Evolutionary conservation across 2,888 invertebrate species (phyloP).

Genomic region (Drosophila melanosoma): DNA sequence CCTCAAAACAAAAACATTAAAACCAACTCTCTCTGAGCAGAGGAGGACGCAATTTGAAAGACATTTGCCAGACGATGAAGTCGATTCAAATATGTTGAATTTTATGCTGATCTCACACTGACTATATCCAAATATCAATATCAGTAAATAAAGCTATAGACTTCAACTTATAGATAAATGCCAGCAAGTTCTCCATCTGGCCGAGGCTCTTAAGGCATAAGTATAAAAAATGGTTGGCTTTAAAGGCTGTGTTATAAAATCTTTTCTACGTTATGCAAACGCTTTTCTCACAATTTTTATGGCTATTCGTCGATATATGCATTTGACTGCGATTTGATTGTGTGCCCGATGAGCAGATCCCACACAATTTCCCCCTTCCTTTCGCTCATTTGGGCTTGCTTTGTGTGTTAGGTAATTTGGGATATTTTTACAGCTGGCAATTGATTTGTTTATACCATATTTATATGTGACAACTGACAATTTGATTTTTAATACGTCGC

Average conservation of each 20-base stretch:
- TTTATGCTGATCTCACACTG: not conserved
- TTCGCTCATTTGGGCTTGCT: not conserved
- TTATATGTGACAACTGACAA: conserved; percentile 34
- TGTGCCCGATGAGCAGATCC: not conserved
- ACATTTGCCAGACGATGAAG: not conserved
- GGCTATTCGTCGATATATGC: not conserved
- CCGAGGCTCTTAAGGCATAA: not conserved
- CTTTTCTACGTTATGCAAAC: not conserved
- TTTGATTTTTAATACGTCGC: conserved; percentile 32
- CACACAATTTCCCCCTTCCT: not conserved
- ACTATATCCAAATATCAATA: not conserved
- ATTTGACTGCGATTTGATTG: not conserved
- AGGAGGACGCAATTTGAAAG: not conserved
- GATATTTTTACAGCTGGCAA: conserved; percentile 39
- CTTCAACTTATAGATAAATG: not conserved
- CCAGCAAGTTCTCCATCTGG: not conserved
- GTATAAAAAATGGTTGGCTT: not conserved
- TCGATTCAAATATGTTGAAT: not conserved
- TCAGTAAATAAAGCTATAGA: not conserved
- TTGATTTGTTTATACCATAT: conserved; percentile 56
- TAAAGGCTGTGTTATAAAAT: not conserved
- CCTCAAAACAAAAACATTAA: not conserved
- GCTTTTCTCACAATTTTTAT: conserved; percentile 6
- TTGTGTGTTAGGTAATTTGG: not conserved
- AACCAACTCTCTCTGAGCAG: not conserved